Base-by-base conservation (phyloP, 2,113 vertebrate species). In the Macroglossus sobrinus region DNA sequence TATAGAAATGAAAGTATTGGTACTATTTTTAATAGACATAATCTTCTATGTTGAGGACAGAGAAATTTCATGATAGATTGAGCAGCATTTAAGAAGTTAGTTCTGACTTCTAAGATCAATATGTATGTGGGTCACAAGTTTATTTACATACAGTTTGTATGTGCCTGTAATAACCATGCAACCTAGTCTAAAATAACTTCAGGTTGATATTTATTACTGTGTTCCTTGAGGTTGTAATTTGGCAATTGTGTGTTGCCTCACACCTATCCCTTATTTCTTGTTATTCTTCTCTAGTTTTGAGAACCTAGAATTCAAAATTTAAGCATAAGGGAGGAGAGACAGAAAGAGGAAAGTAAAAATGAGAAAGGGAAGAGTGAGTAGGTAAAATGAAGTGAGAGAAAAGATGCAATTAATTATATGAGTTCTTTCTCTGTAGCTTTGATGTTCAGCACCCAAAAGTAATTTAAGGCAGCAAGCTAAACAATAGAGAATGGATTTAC, bases 1-100 rank as follows among this genome's bases (percentile, higher is more conserved):
- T 78, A 93, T 89, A 76, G 5, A 97, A 64, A 96, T 91, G 61
- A 97, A 96, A 98, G 94, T 86, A 96, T 94, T 96, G 94, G 91
- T 50, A 55, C 84, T 79, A 86, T 84, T 97, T 74, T 98, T 97
- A 84, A 86, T 91, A 86, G 81, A n/a, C 90, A 38, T 59, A 33
- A 80, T 47, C 66, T 47, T 97, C 97, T 22, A 89, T 9, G 61
- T 92, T 87, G 55, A 91, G 75, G 93, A 86, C 85, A 92, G 63
- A 96, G 76, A 93, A 93, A 94, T 95, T 93, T 90, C 76, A 66
- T 47, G 50, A 72, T 53, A 88, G 84, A 69, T 4, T 82, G 78
- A 91, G 40, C 80, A 85, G 38, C 30, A 43, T 64, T 84, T 61
- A 69, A 91, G 33, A 79, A 89, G 68, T 84, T 43, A 92, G 57